A percentile compares a stretch with the other conserved stretches of the same genome.
phyloP scores from a whole-genome alignment of 2,888 invertebrate genomes.

The Sinelater perroti region DNA sequence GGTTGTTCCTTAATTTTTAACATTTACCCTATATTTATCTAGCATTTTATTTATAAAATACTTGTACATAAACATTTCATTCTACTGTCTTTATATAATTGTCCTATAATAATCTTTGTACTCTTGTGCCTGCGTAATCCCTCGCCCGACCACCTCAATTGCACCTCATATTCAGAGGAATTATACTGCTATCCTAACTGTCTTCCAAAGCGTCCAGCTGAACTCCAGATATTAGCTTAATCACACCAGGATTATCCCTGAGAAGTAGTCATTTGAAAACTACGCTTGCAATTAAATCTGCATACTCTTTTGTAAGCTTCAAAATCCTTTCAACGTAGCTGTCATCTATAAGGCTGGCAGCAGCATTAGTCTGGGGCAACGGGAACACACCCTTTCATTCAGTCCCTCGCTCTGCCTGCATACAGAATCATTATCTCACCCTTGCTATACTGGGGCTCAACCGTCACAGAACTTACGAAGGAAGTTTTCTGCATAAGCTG shows the following conservation, averaged over 20 bases:
- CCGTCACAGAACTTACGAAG: conserved; percentile 95
- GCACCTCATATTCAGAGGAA: conserved; percentile 82
- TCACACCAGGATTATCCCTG: conserved; percentile 73
- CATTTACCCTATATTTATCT: too few relatives aligned
- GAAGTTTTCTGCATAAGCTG: conserved; percentile 84
- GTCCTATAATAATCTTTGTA: conserved; percentile 80
- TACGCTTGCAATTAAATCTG: conserved; percentile 84
- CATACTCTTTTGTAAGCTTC: conserved; percentile 75
- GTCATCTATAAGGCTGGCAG: conserved; percentile 69
- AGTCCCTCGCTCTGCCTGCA: conserved; percentile 60
- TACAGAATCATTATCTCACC: conserved; percentile 79
- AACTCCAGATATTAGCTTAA: conserved; percentile 95
- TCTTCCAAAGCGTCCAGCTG: conserved; percentile 77
- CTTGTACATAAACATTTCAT: too few relatives aligned
- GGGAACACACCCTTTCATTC: conserved; percentile 74
- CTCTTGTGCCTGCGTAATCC: conserved; percentile 76
- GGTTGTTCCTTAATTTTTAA: too few relatives aligned
- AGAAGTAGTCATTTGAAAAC: conserved; percentile 85
- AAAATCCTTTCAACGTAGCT: conserved; percentile 75
- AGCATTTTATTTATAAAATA: too few relatives aligned
- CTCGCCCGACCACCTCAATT: conserved; percentile 93
- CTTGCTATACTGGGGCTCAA: conserved; percentile 79
- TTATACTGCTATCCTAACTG: conserved; percentile 88
- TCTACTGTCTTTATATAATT: conserved; percentile 66
- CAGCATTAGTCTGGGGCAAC: conserved; percentile 90